Percentiles rank a stretch among this genome's conserved stretches.
phyloP scores from a whole-genome alignment of 2,797 vertebrate genomes.

The Sebastes trivittatus region DNA sequence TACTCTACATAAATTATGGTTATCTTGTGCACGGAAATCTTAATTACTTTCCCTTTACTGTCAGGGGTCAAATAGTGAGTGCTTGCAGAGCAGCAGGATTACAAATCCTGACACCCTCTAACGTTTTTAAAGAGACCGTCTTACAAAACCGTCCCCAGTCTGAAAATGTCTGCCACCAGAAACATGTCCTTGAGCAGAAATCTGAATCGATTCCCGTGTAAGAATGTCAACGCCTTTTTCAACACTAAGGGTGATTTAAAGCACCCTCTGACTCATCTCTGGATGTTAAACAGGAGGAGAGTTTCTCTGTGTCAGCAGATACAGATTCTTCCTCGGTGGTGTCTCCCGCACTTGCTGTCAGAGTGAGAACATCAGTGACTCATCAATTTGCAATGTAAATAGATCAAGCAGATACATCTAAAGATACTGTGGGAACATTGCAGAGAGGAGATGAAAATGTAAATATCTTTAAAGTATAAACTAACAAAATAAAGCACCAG shows the following conservation, averaged over 20 bases:
- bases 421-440: no score
- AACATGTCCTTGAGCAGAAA: not conserved
- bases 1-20: not conserved
- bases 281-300: slow-evolving; percentile 12
- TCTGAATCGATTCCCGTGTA: not conserved
- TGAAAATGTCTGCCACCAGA: not conserved
- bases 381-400: slow-evolving; percentile 49
- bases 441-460: not conserved
- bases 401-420: not conserved
- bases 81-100: not conserved
- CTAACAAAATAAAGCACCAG: not conserved
- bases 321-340: slow-evolving; percentile 14
- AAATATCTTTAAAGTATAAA: not conserved
- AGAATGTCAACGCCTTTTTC: not conserved
- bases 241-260: not conserved
- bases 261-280: slow-evolving; percentile 25
- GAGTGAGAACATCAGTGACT: slow-evolving; percentile 56
- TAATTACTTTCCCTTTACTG: not conserved
- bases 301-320: slow-evolving; percentile 49
- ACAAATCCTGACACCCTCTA: not conserved
- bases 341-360: slow-evolving; percentile 23
- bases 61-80: not conserved
- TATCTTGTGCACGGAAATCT: not conserved
- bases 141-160: not conserved
- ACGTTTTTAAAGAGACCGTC: not conserved